Base-by-base conservation (phyloP, 2,888 invertebrate genomes). In the Lysandra coridon region DNA sequence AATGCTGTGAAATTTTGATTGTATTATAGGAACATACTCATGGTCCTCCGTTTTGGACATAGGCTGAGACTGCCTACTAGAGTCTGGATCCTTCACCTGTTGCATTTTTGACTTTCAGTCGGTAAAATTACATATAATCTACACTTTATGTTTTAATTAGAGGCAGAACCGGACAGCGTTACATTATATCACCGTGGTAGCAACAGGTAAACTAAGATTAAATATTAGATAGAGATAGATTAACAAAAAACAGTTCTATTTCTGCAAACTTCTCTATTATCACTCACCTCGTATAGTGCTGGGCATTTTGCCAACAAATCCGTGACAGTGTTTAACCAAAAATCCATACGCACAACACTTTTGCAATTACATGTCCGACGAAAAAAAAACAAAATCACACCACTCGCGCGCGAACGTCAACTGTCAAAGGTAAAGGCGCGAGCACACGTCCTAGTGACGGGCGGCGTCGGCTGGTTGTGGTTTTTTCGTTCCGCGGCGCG, bases 231-330 rank as follows among this genome's bases (percentile, higher is more conserved):
- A 17, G 17, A 57, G 6, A 57, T 17, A 4, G n/a, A 5, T 57
- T 57, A 44, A 44, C 44, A 44, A 44, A 44, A 44, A 44, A 44
- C 57, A 60, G 6, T 17, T 60, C 60, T 60, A 60, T 60, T 60
- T 60, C 6, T 60, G n/a, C n/a, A 6, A 64, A 64, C 12, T 1
- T 64, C 64, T 30, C 23, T n/a, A 62, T 60, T 4, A 60, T 62
- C 62, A 88, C 92, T 90, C 83, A 95, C 95, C 95, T 95, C 95
- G 84, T 85, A 95, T 95, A 83, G 95, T 95, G 85, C 95, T 95
- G 82, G 95, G 95, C 95, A 95, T 95, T 89, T 91, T 94, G 90
- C 79, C 83, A 80, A 81, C 84, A 86, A 90, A 91, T 91, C 90
- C 89, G 84, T 81, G 78, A 81, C 83, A 79, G 85, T 85, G 84